A percentile compares a stretch with the other conserved stretches of the same genome.
Conservation (phyloP, 2,888 invertebrate genomes). For the Eristalis intricaria region DNA sequence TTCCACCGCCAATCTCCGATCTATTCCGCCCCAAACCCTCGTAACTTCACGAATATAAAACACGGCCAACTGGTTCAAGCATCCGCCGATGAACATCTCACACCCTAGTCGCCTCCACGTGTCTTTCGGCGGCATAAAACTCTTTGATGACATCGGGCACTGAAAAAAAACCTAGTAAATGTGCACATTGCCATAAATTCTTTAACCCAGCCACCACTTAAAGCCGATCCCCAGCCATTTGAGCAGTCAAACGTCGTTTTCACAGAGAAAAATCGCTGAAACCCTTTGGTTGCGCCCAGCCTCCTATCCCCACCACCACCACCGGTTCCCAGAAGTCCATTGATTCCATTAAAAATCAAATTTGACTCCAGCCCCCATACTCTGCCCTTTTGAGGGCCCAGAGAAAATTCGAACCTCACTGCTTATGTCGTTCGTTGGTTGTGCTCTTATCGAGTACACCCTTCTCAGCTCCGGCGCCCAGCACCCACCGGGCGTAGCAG, state of each 20-base stretch:
- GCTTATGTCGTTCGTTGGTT: neutral
- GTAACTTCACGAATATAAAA: neutral
- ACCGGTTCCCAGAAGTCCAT: constrained; percentile 25
- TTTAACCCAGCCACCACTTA: neutral
- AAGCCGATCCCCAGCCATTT: neutral
- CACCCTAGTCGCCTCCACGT: neutral
- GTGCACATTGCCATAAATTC: neutral
- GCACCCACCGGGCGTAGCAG: neutral
- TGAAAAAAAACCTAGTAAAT: neutral
- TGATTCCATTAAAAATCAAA: constrained; percentile 68
- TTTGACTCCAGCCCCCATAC: constrained; percentile 30
- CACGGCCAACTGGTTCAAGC: neutral
- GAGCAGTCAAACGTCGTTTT: neutral
- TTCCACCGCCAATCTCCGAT: too few relatives aligned
- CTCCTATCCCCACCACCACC: neutral
- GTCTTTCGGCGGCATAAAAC: neutral
- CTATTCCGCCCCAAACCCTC: too few relatives aligned
- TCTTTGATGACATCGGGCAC: neutral
- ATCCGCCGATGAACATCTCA: neutral
- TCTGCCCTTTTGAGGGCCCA: neutral
- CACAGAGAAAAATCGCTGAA: neutral
- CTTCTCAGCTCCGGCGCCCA: neutral
- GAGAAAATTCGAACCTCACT: constrained; percentile 16
- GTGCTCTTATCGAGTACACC: neutral
- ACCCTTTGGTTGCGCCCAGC: constrained; percentile 6